Conservation (phyloP, 1,140 invertebrate genomes). For the Condylostylus longicornis region DNA sequence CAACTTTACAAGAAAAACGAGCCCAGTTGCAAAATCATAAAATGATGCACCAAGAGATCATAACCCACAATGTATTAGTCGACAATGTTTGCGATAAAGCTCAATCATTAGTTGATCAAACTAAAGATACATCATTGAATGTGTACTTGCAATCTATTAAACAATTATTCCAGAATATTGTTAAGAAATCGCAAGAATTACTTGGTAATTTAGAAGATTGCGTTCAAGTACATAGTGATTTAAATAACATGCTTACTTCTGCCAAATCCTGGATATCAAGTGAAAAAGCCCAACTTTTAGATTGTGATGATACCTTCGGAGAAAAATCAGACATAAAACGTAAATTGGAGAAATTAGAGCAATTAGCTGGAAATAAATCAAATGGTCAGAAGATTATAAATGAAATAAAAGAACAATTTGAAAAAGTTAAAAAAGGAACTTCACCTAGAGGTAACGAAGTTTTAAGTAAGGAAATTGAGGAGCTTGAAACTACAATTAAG, state of each 20-base stretch:
- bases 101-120: conserved; percentile 74
- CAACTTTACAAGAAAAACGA: conserved; percentile 82
- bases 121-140: conserved; percentile 71
- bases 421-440: conserved; percentile 62
- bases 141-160: conserved; percentile 79
- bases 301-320: conserved; percentile 62
- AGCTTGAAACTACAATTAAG: conserved; percentile 46
- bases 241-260: conserved; percentile 51
- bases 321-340: conserved; percentile 65
- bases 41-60: conserved; percentile 89
- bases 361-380: conserved; percentile 51
- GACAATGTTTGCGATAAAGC: conserved; percentile 86
- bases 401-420: conserved; percentile 49
- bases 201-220: conserved; percentile 71
- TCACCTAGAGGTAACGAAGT: conserved; percentile 58
- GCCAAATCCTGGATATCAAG: conserved; percentile 64
- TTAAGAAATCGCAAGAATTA: conserved; percentile 70
- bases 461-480: conserved; percentile 56
- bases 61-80: conserved; percentile 76
- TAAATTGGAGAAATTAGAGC: conserved; percentile 51
- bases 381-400: conserved; percentile 56
- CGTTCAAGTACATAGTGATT: conserved; percentile 69
- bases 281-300: conserved; percentile 59
- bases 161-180: conserved; percentile 75
- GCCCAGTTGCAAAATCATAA: conserved; percentile 88